A percentile compares a stretch with the other conserved stretches of the same genome.
These are phyloP conservation scores for rabbit (Oryctolagus cuniculus) DNA, from an alignment of 2,113 vertebrate genomes.

Conservation along the genomic window DNA sequence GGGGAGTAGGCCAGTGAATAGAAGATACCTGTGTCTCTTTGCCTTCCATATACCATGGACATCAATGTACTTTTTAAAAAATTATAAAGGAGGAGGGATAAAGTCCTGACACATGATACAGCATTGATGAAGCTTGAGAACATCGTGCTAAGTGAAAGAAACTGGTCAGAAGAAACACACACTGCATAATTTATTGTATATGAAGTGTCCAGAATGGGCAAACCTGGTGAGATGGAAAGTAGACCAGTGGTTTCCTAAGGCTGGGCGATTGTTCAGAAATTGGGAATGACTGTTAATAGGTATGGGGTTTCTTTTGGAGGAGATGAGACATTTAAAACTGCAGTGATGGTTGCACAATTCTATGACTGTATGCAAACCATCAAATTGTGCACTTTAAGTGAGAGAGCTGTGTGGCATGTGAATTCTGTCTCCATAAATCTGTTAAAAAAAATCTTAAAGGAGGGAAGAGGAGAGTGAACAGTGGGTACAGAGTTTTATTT, in stretches of 20 bases:
- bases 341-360: background rate
- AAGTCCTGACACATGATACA: background rate
- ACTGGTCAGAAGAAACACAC: background rate
- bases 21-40: too few species aligned
- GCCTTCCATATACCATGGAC: too few species aligned
- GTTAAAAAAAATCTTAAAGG: background rate
- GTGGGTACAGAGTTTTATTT: background rate
- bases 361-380: background rate
- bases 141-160: slow-evolving; percentile 35
- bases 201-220: background rate
- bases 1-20: too few species aligned
- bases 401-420: background rate
- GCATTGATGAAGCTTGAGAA: background rate
- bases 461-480: background rate
- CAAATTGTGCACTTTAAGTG: background rate
- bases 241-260: background rate
- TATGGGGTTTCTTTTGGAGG: background rate
- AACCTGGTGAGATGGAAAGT: background rate
- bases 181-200: background rate
- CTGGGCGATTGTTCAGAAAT: background rate
- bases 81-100: background rate
- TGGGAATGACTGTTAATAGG: background rate
- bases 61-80: too few species aligned
- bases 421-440: background rate
- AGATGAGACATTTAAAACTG: slow-evolving; percentile 39